Percentiles rank a stretch among this genome's conserved stretches.
Evolutionary conservation across 2,888 invertebrate genomes (phyloP).

Genomic region (Bruchidius siliquastri): DNA sequence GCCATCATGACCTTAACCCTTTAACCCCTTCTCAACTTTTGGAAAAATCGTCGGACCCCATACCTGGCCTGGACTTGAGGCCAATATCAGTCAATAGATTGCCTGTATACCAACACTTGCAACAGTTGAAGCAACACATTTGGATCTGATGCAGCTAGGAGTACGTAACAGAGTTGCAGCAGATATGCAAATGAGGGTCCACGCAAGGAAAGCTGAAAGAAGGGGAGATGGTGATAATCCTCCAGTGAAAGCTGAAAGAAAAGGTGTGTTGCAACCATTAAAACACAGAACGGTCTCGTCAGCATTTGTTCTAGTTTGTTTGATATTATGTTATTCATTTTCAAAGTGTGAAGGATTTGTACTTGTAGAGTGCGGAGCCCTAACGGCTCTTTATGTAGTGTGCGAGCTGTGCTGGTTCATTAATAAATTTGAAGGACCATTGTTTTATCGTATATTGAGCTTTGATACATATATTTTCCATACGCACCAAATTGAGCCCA

Average conservation of each 20-base stretch:
- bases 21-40: constrained; percentile 22
- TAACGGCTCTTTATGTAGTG: too few species aligned
- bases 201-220: neutral
- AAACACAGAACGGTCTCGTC: neutral
- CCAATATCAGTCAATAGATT: constrained; percentile 9
- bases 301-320: too few species aligned
- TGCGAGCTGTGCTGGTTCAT: too few species aligned
- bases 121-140: constrained; percentile 6
- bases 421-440: too few species aligned
- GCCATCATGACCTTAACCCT: constrained; percentile 14
- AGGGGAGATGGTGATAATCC: too few species aligned
- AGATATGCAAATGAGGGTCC: constrained; percentile 6
- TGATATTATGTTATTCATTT: too few species aligned
- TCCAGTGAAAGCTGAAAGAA: constrained; percentile 1
- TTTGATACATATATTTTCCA: too few species aligned
- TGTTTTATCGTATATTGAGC: too few species aligned
- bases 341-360: too few species aligned
- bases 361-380: too few species aligned
- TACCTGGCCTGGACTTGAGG: constrained; percentile 10
- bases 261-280: neutral
- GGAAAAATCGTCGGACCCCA: constrained; percentile 7
- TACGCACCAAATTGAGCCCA: too few species aligned
- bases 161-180: constrained; percentile 7
- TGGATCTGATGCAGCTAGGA: constrained; percentile 9
- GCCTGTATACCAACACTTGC: constrained; percentile 3